Percentiles rank a stretch among this genome's conserved stretches.
Evolutionary conservation across 35 echinoderm and acorn worm genomes (phyloP).

Genomic region (Patiria miniata): DNA sequence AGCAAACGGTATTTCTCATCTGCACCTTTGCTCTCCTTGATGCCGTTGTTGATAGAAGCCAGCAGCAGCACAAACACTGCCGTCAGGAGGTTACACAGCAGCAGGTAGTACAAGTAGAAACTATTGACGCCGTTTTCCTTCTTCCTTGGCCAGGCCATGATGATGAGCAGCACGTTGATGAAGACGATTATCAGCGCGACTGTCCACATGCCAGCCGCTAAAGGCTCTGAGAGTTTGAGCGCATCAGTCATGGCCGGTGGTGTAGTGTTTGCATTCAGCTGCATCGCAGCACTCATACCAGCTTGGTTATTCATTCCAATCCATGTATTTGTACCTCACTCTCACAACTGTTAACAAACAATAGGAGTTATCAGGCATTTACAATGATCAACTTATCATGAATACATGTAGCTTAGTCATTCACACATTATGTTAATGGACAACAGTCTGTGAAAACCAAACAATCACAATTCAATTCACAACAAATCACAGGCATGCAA

Average conservation of each 20-base stretch:
- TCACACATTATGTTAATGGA: no score
- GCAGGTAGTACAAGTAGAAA: slow-evolving; percentile 31
- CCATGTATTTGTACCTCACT: no score
- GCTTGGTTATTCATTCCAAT: no score
- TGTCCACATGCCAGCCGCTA: slow-evolving; percentile 51
- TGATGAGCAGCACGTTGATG: slow-evolving; percentile 35
- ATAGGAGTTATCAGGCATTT: no score
- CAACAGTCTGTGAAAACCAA: no score
- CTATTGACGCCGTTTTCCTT: slow-evolving; percentile 45
- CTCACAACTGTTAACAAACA: no score
- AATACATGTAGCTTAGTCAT: no score
- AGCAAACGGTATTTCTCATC: slow-evolving; percentile 14
- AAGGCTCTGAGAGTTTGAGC: background rate
- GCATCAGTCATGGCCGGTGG: background rate
- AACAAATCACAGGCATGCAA: no score
- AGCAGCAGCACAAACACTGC: slow-evolving; percentile 33
- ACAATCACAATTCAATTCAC: no score
- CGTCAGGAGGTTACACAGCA: slow-evolving; percentile 44
- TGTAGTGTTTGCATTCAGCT: background rate
- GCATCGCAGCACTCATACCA: no score
- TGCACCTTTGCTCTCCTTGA: background rate
- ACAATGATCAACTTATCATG: no score
- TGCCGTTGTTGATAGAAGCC: slow-evolving; percentile 25
- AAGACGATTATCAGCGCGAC: slow-evolving; percentile 35
- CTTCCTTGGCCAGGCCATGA: slow-evolving; percentile 27